Evolutionary conservation across 2,113 vertebrate genomes (phyloP), one percentile per base, ranked within the genome.

Genomic region (Manacus vitellinus): DNA sequence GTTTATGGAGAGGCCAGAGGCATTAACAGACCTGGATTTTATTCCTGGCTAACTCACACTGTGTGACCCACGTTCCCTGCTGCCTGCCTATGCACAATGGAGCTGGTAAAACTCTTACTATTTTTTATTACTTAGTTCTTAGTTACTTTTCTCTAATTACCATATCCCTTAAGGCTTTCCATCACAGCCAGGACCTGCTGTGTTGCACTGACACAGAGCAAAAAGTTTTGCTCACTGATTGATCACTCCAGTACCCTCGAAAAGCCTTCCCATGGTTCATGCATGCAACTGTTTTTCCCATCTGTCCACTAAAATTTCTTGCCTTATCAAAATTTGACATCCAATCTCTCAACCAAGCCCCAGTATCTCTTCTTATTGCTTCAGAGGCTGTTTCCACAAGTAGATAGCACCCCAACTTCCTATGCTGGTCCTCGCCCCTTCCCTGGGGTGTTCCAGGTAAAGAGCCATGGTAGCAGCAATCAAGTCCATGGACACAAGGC

Each of bases 61-160:
- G 62, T 4, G 8, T 77, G 92, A 96, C 89, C 89, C 92, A 88
- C 87, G 94, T 92, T 94, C 91, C 72, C 59, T 83, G 71, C 73
- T 87, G 80, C 61, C 52, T 82, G 56, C 73, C 61, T 79, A 30
- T 70, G 66, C 77, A 89, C 66, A 81, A 61, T 0, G 8, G 75
- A 89, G 46, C 81, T 61, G 33, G 35, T 78, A 74, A 86, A 95
- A 91, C 70, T 78, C 62, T 81, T 86, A 84, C 54, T 84, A 74
- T 82, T 88, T 95, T 93, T 93, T 93, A 89, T 85, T 62, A 85
- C 73, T 82, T 82, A 63, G 82, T 81, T 94, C 68, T 95, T 93
- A 91, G 49, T 92, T 91, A 94, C 77, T 92, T 91, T 92, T 91
- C 61, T 72, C 58, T 82, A 88, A 93, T 93, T 75, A 92, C n/a